Conservation (phyloP, 2,888 invertebrate genomes). For the Euzophera pinguis region DNA sequence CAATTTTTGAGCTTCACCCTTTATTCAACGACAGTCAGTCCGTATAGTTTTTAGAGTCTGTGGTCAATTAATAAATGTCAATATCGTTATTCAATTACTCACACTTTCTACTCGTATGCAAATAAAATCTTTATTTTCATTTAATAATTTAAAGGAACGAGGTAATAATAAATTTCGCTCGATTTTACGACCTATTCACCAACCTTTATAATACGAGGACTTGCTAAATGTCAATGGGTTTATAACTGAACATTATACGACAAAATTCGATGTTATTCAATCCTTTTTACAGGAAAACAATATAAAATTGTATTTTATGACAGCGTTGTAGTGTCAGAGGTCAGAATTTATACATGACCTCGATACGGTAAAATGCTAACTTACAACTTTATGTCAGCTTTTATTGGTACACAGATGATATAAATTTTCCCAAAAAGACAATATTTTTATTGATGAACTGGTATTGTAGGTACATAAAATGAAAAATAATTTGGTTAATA, state of each 20-base stretch:
- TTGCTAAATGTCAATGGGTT: constrained; percentile 4
- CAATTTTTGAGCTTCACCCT: no score
- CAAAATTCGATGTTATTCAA: neutral
- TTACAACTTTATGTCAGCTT: neutral
- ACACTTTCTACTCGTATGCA: neutral
- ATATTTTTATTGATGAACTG: neutral
- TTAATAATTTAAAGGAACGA: neutral
- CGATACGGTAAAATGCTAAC: neutral
- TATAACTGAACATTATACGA: neutral
- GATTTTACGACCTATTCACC: neutral
- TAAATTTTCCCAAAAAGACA: neutral
- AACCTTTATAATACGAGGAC: neutral
- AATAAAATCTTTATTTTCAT: neutral
- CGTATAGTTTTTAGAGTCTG: no score
- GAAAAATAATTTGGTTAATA: no score
- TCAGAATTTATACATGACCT: neutral
- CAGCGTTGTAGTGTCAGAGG: neutral
- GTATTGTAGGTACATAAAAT: no score
- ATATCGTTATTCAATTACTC: no score
- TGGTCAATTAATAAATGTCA: no score
- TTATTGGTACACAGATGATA: neutral
- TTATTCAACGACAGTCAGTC: no score
- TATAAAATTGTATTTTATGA: neutral
- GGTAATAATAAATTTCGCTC: neutral
- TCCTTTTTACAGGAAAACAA: neutral